Percentiles rank a stretch among this genome's conserved stretches.
Evolutionary conservation across 2,113 vertebrate species (phyloP).

Genomic region (Gasterosteus nipponicus): DNA sequence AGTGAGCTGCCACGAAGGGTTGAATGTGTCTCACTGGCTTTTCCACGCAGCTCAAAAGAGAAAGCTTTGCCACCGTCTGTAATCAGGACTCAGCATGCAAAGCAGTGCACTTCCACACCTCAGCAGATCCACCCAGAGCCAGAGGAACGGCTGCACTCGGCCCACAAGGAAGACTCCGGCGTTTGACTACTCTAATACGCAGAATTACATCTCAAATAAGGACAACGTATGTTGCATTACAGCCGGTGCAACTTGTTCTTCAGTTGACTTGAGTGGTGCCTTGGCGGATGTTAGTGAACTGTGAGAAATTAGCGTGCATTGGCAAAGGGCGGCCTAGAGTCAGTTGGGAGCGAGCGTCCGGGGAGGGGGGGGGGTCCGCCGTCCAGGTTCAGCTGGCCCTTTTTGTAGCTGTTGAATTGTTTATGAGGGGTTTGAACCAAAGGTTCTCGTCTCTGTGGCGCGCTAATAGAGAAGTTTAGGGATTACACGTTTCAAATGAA

Average conservation of each 20-base stretch:
- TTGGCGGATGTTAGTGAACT: neutral
- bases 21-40: conserved; percentile 1
- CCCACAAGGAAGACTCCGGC: neutral
- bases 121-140: conserved; percentile 28
- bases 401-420: neutral
- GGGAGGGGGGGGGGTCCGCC: neutral
- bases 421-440: neutral
- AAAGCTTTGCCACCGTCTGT: conserved; percentile 28
- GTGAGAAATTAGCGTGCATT: neutral
- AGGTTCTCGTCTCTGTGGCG: neutral
- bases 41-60: neutral
- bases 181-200: neutral
- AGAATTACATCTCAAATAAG: neutral
- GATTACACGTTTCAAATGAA: neutral
- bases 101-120: conserved; percentile 19
- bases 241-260: neutral
- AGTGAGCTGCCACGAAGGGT: conserved; percentile 6
- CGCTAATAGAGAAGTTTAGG: neutral
- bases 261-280: neutral
- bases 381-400: neutral
- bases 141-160: neutral
- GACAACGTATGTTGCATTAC: neutral
- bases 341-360: neutral
- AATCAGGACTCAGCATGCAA: conserved; percentile 72
- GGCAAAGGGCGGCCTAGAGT: neutral